Evolutionary conservation across 2,113 vertebrate species (phyloP).

Genomic region (Papio anubis): DNA sequence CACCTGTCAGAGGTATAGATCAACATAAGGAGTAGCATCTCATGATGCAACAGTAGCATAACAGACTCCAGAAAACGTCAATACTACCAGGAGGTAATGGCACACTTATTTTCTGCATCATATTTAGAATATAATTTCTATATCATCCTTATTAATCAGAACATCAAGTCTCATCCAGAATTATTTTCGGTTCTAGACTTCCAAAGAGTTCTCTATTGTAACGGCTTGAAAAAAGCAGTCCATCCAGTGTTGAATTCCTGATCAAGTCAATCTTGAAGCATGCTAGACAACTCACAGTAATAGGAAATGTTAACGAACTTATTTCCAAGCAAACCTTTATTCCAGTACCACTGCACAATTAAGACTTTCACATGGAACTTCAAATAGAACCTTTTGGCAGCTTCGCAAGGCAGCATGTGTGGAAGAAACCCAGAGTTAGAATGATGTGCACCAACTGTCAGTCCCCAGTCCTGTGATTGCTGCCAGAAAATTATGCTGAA

Average conservation of each 20-base stretch:
- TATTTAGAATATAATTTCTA: neutral
- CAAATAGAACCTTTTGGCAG: neutral
- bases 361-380: neutral
- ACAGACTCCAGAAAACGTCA: neutral
- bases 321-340: neutral
- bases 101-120: neutral
- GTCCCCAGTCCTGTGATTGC: neutral
- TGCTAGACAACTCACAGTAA: neutral
- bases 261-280: neutral
- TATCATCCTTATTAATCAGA: neutral
- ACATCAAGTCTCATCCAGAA: neutral
- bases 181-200: neutral
- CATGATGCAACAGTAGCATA: neutral
- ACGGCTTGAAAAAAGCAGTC: neutral
- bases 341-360: neutral
- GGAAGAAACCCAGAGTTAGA: neutral
- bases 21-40: neutral
- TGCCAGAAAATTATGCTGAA: neutral
- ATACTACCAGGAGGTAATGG: neutral
- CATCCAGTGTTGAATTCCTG: neutral
- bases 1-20: neutral
- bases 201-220: neutral
- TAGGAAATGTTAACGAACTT: neutral
- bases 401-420: neutral
- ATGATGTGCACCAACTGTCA: no score